A percentile compares a stretch with the other conserved stretches of the same genome.
phyloP scores from a whole-genome alignment of 2,113 vertebrate species.

The Neopipo cinnamomea region DNA sequence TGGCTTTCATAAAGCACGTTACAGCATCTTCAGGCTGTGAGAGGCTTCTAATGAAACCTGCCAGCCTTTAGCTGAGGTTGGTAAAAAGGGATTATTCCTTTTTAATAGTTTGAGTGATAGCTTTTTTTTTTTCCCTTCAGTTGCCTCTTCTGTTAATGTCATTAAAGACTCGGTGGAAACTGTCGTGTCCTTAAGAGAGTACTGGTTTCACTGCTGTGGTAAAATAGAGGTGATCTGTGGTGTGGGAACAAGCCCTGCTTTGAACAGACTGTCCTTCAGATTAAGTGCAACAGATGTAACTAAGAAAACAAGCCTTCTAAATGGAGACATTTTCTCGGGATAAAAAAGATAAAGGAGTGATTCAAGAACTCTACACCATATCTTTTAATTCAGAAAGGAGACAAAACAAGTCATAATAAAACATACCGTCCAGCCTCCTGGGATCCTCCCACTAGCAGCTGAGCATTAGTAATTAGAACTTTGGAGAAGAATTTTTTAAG shows the following conservation, averaged over 20 bases:
- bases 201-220: neutral
- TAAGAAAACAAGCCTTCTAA: neutral
- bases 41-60: neutral
- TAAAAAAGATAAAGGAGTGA: neutral
- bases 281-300: neutral
- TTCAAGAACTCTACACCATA: neutral
- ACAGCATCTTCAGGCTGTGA: neutral
- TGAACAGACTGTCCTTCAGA: neutral
- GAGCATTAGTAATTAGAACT: neutral
- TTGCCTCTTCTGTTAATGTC: neutral
- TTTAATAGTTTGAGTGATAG: neutral
- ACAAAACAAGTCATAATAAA: neutral
- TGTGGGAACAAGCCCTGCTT: neutral
- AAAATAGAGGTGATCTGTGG: neutral
- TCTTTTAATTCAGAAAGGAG: neutral
- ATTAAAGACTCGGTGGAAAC: neutral
- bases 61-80: neutral
- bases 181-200: neutral
- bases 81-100: neutral
- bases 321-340: accelerated
- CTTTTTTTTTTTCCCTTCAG: neutral
- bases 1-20: neutral
- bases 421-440: neutral
- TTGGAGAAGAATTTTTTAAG: neutral
- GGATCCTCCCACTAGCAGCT: neutral